Evolutionary conservation across 1,140 invertebrate genomes (phyloP), one percentile per base, ranked within the genome.

Genomic region (Drosophila sturtevanti): DNA sequence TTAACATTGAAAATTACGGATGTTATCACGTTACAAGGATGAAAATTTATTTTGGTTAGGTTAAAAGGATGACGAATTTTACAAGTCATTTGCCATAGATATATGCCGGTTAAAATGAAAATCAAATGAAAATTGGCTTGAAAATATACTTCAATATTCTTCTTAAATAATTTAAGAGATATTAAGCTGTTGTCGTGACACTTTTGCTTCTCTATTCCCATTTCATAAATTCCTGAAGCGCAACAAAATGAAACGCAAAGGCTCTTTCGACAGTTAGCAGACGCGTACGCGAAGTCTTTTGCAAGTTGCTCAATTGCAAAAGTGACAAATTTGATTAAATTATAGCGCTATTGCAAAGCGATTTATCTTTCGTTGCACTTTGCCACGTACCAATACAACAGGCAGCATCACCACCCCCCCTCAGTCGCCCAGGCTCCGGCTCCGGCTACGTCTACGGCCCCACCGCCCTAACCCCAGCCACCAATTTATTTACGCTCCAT

Each of bases 321-420:
- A 76, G 84, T 89, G 84, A 87, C 84, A 87, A 87, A 87, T 89
- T 89, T 87, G 84, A 87, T 87, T 87, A 87, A 87, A 89, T 87
- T 84, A 87, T 87, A 74, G 79, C 79, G 84, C 84, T 84, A 89
- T 87, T 89, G 84, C 84, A 89, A 89, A 87, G 60, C 84, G 85
- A 89, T 87, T 87, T 89, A 89, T 87, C 84, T 89, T 84, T 77
- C 66, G 82, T 63, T 69, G 82, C 84, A 87, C 75, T 84, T 60
- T 65, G 72, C 66, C 76, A 76, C 65, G 76, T 70, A 75, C 74
- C 48, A 52, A 37, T 9, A 37, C 5, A 16, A 21, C 12, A 34
- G 24, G 3, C 41, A 44, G 56, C 35, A 66, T 24, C 18, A 10
- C 12, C 38, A 41, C n/a, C n/a, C n/a, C n/a, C n/a, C n/a, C n/a